Conservation (phyloP, 2,888 invertebrate genomes). For the Oscheius sp. region DNA sequence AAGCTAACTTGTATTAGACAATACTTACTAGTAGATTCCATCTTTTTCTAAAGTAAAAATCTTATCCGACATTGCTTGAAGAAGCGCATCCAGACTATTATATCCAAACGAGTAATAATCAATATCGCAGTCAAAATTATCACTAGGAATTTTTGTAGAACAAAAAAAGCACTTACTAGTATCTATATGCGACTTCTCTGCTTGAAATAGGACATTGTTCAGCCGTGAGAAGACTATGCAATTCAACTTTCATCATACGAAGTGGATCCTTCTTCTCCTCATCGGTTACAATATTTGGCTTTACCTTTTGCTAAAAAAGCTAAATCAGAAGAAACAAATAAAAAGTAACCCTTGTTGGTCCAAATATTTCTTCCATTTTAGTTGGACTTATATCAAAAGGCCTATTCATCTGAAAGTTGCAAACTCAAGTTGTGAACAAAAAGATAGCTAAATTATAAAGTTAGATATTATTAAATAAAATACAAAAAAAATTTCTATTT, state of each 20-base stretch:
- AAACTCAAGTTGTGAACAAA: no score
- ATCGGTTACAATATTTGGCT: neutral
- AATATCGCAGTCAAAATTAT: neutral
- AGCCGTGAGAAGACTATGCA: neutral
- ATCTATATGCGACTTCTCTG: neutral
- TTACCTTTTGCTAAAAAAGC: slow-evolving; percentile 8
- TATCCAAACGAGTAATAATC: neutral
- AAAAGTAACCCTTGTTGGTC: neutral
- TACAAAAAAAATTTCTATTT: no score
- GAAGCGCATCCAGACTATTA: neutral
- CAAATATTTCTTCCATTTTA: slow-evolving; percentile 17
- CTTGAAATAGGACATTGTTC: neutral
- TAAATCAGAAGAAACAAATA: neutral
- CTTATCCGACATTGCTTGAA: slow-evolving; percentile 12
- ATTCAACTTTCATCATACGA: neutral
- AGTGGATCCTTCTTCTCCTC: slow-evolving; percentile 1
- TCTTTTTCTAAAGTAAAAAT: neutral
- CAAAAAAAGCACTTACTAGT: neutral
- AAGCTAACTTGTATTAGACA: no score
- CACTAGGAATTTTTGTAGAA: neutral
- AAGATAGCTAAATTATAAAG: no score
- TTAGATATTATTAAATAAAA: no score
- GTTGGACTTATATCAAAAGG: no score
- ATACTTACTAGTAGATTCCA: neutral
- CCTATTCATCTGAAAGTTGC: no score